phyloP scores from a whole-genome alignment of 2,888 invertebrate species.

The Dolomedes plantarius region DNA sequence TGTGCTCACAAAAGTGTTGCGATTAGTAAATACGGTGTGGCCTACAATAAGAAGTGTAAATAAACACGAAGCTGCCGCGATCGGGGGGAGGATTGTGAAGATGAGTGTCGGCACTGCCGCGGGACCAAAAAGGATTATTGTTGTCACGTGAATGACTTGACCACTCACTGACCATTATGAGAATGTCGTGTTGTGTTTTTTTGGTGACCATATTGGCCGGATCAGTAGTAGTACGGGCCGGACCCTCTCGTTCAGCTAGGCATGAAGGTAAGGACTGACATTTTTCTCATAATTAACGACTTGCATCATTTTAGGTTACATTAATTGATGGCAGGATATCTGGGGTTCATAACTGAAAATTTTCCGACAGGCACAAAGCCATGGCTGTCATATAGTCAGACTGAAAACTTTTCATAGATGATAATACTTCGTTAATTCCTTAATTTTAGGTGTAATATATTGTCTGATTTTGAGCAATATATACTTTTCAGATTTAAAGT shows the following conservation, averaged over 20 bases:
- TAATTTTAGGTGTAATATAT: no score
- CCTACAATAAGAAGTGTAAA: background rate
- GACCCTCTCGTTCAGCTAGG: conserved; percentile 18
- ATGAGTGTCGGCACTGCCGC: conserved; percentile 8
- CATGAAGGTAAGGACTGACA: conserved; percentile 60
- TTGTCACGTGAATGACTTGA: conserved; percentile 23
- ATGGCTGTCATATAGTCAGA: no score
- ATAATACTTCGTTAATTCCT: no score
- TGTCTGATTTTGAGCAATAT: no score
- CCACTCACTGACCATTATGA: conserved; percentile 5
- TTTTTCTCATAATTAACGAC: no score
- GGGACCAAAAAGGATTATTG: conserved; percentile 4
- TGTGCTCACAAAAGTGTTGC: background rate
- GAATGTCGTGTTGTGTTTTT: conserved; percentile 29
- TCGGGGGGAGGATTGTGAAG: background rate
- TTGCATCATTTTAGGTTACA: no score
- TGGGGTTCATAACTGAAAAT: no score
- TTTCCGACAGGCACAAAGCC: no score
- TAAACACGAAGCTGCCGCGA: conserved; percentile 4
- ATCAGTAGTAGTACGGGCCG: conserved; percentile 18
- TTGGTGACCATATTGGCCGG: conserved; percentile 41
- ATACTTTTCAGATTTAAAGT: no score
- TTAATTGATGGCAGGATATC: no score
- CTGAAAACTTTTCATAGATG: no score
- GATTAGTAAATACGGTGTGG: background rate